Evolutionary conservation across 2,888 invertebrate species (phyloP).

Genomic region (Hydropsyche betteni): DNA sequence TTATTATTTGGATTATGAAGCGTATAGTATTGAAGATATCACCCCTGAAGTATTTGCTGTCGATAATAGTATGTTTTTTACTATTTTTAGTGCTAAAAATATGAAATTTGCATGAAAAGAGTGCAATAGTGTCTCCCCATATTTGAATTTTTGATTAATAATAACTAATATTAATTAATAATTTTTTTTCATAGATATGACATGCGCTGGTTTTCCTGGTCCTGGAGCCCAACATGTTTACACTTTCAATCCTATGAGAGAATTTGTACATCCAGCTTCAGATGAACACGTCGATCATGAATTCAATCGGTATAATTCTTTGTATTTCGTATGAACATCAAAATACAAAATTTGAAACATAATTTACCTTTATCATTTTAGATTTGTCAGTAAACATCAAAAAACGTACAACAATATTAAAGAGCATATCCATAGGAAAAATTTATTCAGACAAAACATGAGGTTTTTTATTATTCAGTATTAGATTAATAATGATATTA

Average conservation of each 20-base stretch:
- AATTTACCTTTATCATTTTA: constrained; percentile 50
- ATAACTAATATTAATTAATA: constrained; percentile 33
- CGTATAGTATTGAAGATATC: constrained; percentile 72
- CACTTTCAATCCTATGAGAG: constrained; percentile 93
- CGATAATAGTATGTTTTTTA: constrained; percentile 53
- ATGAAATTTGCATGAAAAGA: too few relatives aligned
- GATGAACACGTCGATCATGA: constrained; percentile 77
- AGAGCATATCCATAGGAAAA: constrained; percentile 77
- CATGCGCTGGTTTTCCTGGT: constrained; percentile 85
- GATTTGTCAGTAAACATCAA: constrained; percentile 78
- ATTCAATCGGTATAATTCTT: constrained; percentile 62
- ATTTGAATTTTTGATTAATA: background rate
- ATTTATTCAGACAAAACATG: constrained; percentile 87
- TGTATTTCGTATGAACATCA: too few relatives aligned
- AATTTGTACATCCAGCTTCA: constrained; percentile 79
- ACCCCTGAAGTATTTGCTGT: constrained; percentile 75
- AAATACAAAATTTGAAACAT: too few relatives aligned
- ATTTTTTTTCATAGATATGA: constrained; percentile 64
- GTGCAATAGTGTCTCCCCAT: background rate
- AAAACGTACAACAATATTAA: constrained; percentile 71
- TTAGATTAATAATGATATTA: constrained; percentile 7
- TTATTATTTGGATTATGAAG: constrained; percentile 85
- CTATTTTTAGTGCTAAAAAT: too few relatives aligned
- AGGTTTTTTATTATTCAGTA: constrained; percentile 61
- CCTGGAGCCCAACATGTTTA: constrained; percentile 80